Conservation (phyloP, 2,888 invertebrate species). For the Caenorhabditis sp. region DNA sequence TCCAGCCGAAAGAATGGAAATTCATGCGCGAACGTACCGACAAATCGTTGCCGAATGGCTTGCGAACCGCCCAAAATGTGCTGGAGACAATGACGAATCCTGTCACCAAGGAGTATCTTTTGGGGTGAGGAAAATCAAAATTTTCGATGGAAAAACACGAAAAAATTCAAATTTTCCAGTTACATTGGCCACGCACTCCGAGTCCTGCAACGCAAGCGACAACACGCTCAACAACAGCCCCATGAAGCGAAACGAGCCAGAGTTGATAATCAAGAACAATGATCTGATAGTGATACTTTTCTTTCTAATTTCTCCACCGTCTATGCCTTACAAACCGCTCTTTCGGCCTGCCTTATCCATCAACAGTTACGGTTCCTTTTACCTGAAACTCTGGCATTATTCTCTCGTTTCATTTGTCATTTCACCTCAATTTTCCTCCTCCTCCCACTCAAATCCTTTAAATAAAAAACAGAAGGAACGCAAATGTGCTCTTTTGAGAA, state of each 20-base stretch:
- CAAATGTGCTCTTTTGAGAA: background rate
- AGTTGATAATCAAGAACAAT: too few species aligned
- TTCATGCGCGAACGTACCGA: constrained; percentile 97
- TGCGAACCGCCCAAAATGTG: constrained; percentile 88
- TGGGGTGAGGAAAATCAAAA: constrained; percentile 47
- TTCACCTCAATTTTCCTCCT: too few species aligned
- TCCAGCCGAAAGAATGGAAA: constrained; percentile 87
- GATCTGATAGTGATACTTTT: constrained; percentile 5
- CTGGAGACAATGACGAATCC: constrained; percentile 80
- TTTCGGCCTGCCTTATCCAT: background rate
- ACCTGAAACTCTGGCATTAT: background rate
- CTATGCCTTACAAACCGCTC: background rate
- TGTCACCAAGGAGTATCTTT: constrained; percentile 70
- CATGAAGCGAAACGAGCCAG: constrained; percentile 22
- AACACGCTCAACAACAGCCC: background rate
- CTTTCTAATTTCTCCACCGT: background rate
- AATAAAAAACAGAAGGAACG: background rate
- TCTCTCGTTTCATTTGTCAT: background rate
- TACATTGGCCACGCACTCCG: constrained; percentile 13
- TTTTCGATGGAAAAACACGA: background rate
- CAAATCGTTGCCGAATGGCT: constrained; percentile 96
- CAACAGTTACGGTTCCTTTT: background rate
- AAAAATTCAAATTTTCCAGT: background rate
- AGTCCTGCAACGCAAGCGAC: background rate
- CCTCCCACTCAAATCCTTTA: too few species aligned